phyloP scores from a whole-genome alignment of 2,797 vertebrate genomes.

The Caiman crocodilus region DNA sequence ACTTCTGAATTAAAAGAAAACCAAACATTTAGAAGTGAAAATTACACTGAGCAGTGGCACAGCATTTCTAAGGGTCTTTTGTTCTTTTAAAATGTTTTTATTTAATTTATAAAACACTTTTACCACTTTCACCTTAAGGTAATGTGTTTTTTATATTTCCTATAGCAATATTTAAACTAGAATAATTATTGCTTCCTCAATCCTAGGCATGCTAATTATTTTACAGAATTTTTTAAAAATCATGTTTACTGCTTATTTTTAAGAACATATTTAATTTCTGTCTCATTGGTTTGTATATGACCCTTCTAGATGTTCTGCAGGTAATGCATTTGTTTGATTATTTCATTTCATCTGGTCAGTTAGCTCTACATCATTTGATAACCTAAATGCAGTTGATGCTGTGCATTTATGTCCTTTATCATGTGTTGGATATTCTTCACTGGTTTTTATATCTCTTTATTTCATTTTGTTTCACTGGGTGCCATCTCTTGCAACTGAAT shows the following conservation, averaged over 20 bases:
- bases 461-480: constrained; percentile 49
- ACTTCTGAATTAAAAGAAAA: neutral
- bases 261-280: neutral
- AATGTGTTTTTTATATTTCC: too few relatives aligned
- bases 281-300: neutral
- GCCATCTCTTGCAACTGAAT: constrained; percentile 17
- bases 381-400: neutral
- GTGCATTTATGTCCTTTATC: neutral
- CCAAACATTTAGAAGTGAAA: neutral
- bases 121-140: neutral
- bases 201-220: neutral
- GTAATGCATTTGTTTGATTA: neutral
- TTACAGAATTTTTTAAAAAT: neutral
- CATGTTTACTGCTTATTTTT: neutral
- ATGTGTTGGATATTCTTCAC: neutral
- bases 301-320: neutral
- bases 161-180: neutral
- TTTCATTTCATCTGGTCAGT: neutral
- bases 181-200: neutral
- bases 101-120: neutral
- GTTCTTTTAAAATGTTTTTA: neutral
- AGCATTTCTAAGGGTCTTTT: neutral
- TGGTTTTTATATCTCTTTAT: neutral
- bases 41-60: neutral
- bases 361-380: neutral